phyloP scores from a whole-genome alignment of 1,140 invertebrate species.

The Drosophila truncata region DNA sequence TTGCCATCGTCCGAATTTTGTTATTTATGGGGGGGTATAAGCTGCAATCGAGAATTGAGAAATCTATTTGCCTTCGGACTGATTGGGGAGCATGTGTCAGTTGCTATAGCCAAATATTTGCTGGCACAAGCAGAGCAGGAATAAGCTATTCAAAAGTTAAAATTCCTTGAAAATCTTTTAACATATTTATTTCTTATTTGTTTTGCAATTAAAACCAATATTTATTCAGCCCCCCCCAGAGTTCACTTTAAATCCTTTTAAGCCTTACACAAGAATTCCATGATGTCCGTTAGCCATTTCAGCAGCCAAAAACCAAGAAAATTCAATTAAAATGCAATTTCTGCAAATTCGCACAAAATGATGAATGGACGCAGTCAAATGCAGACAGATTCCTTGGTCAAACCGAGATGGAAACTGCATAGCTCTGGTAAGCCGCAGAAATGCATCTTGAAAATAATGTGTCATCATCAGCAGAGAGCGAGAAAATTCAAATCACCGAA shows the following conservation, averaged over 20 bases:
- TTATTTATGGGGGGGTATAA: constrained; percentile 28
- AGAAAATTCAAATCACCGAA: constrained; percentile 26
- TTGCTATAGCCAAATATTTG: constrained; percentile 5
- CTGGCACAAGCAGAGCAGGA: not conserved
- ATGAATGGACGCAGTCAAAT: constrained; percentile 22
- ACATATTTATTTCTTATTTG: constrained; percentile 10
- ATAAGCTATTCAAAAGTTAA: not conserved
- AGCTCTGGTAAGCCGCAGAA: constrained; percentile 11
- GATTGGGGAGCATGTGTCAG: constrained; percentile 31
- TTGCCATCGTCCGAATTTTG: constrained; percentile 22
- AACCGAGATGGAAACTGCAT: constrained; percentile 1
- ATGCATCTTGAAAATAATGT: constrained; percentile 27
- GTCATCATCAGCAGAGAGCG: constrained; percentile 13
- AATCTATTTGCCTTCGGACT: constrained; percentile 32
- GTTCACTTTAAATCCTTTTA: constrained; percentile 9
- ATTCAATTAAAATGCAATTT: constrained; percentile 43
- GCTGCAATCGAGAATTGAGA: constrained; percentile 21
- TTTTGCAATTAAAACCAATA: constrained; percentile 22
- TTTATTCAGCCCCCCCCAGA: constrained; percentile 8
- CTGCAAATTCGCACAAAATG: constrained; percentile 27
- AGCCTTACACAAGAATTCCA: not conserved
- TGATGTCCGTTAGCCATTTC: constrained; percentile 14
- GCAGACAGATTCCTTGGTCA: constrained; percentile 13
- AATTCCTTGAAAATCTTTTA: not conserved
- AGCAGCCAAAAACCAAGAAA: constrained; percentile 12